Evolutionary conservation across 2,797 vertebrate species (phyloP), one percentile per base, ranked within the genome.

Genomic region (Sebastes trivittatus): DNA sequence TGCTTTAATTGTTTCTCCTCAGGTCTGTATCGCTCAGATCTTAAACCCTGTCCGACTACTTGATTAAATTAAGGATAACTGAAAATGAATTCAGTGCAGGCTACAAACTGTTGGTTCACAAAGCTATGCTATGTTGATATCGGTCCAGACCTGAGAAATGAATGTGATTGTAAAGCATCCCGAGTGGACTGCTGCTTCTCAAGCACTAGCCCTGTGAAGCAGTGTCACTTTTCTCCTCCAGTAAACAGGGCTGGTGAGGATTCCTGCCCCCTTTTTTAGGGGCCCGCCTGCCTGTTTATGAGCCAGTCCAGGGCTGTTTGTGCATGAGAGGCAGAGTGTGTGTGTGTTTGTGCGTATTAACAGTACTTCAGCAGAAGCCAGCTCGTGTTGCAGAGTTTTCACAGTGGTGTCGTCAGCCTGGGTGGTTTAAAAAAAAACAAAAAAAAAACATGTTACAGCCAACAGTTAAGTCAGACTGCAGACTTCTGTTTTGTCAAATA

Each of bases 271-370:
- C 30, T 92, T 93, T 87, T 87, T 92, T 79, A 94, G 95, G 91
- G 95, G 95, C 95, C 95, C 92, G 89, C 89, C 93, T 92, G 95
- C 85, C 92, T 95, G 94, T 96, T 96, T 96, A 95, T 94, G 93
- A 94, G 93, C 89, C 87, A 90, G 91, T 92, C 87, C 72, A 34
- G 81, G 85, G 87, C 89, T 93, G 93, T 94, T 90, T 94, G 92
- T 93, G 93, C 77, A 82, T 90, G 88, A 79, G 92, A 86, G 91
- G 80, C 71, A 60, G 66, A 38, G 88, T 81, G 80, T 71, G 83
- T 78, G 78, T 81, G 78, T 76, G 78, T 82, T 74, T 81, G 81
- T 82, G 84, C 80, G 90, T 79, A 82, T 86, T 78, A 81, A 86
- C 82, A 68, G 87, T 83, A 62, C 75, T 88, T 88, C 74, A 90